Percentiles rank a stretch among this genome's conserved stretches.
phyloP scores from a whole-genome alignment of 2,888 invertebrate species.

The Empis stercorea region DNA sequence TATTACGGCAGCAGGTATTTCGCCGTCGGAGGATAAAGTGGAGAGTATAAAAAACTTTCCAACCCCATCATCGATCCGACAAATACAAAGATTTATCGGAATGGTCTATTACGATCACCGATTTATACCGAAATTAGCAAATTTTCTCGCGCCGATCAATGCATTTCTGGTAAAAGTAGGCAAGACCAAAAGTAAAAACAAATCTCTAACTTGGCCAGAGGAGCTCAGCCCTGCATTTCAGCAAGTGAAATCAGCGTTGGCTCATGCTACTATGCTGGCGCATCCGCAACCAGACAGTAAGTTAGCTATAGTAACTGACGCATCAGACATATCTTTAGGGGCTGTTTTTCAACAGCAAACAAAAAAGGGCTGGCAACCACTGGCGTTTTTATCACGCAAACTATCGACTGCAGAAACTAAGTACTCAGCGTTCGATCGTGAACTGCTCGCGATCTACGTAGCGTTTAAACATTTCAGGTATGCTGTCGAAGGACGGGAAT shows the following conservation, averaged over 20 bases:
- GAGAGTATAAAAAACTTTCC: neutral
- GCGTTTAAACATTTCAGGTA: neutral
- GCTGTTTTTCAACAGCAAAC: neutral
- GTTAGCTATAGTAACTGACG: neutral
- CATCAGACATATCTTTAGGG: neutral
- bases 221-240: neutral
- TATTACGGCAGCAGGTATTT: neutral
- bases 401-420: neutral
- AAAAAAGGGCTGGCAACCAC: neutral
- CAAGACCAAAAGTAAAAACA: neutral
- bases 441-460: neutral
- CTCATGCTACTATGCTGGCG: neutral
- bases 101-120: slow-evolving; percentile 3
- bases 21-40: neutral
- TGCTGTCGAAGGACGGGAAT: neutral
- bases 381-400: neutral
- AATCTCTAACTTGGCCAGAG: neutral
- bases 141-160: neutral
- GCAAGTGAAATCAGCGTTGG: neutral
- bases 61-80: neutral
- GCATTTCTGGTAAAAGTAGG: neutral
- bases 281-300: neutral
- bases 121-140: slow-evolving; percentile 1
- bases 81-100: neutral
- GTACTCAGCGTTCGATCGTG: neutral